These are phyloP conservation scores for Rhizoglyphus robini DNA, from an alignment of 1,140 invertebrate species.

Conservation along the genomic window DNA sequence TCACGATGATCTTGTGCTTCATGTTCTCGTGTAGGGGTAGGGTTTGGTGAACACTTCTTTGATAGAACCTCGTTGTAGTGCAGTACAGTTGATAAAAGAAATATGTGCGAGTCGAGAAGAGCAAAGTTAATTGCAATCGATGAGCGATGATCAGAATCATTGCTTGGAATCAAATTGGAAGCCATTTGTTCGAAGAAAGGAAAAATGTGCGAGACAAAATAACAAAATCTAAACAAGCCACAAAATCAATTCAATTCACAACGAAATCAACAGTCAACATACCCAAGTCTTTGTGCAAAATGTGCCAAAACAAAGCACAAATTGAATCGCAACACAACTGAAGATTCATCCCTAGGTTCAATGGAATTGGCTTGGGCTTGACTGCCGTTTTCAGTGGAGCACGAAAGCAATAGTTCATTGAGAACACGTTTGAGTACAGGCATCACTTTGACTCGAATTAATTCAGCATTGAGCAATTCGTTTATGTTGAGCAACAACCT, in stretches of 20 bases:
- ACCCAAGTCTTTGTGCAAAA: constrained; percentile 2
- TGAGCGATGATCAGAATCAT: neutral
- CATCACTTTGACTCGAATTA: neutral
- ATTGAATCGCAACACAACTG: neutral
- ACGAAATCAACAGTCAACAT: too few relatives aligned
- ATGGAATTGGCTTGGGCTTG: neutral
- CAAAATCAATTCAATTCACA: too few relatives aligned
- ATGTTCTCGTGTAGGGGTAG: neutral
- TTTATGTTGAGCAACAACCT: neutral
- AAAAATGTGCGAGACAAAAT: constrained; percentile 2
- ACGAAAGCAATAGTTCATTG: neutral
- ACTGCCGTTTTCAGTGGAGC: neutral
- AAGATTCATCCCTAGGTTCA: neutral
- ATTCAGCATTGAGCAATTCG: neutral
- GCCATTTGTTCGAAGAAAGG: constrained; percentile 1
- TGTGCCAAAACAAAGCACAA: constrained; percentile 3
- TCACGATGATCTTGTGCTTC: neutral
- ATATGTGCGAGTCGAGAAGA: neutral
- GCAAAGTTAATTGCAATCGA: constrained; percentile 3
- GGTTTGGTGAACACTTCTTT: neutral
- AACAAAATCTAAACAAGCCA: neutral
- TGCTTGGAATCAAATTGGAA: neutral
- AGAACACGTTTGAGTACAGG: neutral
- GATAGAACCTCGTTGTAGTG: neutral
- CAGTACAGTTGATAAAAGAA: neutral